Conservation (phyloP, 2,113 vertebrate genomes). For the Lepus americanus region DNA sequence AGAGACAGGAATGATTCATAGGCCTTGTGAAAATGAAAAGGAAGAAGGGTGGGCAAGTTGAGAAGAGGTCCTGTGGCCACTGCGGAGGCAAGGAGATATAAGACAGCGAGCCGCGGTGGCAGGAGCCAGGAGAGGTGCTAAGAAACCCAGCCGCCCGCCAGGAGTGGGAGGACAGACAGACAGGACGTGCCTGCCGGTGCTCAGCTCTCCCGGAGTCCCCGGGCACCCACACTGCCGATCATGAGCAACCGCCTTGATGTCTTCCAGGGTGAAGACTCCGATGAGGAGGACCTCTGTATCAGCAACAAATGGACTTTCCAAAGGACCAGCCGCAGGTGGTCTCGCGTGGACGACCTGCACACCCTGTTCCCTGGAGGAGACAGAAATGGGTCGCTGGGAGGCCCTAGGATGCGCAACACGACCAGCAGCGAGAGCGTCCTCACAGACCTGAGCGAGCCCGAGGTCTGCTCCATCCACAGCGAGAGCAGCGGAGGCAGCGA, state of each 20-base stretch:
- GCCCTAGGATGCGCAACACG: constrained; percentile 91
- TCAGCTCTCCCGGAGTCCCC: rapidly evolving
- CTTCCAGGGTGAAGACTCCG: constrained; percentile 95
- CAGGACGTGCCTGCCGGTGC: rapidly evolving
- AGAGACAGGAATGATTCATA: neutral
- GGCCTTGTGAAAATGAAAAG: neutral
- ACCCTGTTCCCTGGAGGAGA: constrained; percentile 88
- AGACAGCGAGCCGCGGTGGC: neutral
- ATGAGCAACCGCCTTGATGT: constrained; percentile 39
- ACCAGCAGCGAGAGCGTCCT: constrained; percentile 97
- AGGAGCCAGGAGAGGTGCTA: neutral
- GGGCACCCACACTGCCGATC: neutral
- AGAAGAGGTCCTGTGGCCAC: neutral
- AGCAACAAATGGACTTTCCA: constrained; percentile 99
- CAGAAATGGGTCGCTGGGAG: constrained; percentile 87
- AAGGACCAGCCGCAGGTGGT: constrained; percentile 97
- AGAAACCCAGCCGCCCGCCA: rapidly evolving
- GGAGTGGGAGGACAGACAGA: neutral
- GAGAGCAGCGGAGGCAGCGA: constrained; percentile 93
- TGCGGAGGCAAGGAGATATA: neutral
- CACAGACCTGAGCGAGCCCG: constrained; percentile 96
- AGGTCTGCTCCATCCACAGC: constrained; percentile 95
- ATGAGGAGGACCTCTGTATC: constrained; percentile 97
- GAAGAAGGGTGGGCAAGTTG: neutral
- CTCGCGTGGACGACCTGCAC: constrained; percentile 92